These are phyloP conservation scores for Rhadina sibilatrix DNA, from an alignment of 2,113 vertebrate species.

Conservation along the genomic window DNA sequence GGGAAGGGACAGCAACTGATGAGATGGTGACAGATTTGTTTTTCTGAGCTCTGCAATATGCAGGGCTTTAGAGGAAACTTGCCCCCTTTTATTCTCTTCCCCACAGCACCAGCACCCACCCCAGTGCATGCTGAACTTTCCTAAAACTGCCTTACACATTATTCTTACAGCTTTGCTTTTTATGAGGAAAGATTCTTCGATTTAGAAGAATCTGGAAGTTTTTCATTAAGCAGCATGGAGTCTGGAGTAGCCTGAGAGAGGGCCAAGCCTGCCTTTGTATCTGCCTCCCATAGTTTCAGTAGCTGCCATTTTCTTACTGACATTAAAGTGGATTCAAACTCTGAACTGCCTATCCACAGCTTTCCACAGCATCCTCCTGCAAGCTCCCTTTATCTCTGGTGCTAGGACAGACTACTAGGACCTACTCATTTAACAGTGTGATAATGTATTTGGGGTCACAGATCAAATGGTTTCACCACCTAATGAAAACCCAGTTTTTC, in stretches of 20 bases:
- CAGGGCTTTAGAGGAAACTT: background rate
- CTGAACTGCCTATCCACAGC: background rate
- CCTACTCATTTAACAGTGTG: background rate
- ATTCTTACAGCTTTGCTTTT: background rate
- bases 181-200: background rate
- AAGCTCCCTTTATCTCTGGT: background rate
- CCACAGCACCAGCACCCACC: background rate
- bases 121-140: background rate
- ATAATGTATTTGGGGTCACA: background rate
- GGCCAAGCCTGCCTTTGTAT: background rate
- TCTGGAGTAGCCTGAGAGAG: background rate
- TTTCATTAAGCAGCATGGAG: background rate
- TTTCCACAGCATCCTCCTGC: background rate
- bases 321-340: background rate
- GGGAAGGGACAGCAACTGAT: background rate
- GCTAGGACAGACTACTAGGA: background rate
- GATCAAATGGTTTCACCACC: background rate
- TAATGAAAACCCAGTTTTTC: background rate
- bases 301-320: background rate
- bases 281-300: background rate
- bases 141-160: background rate
- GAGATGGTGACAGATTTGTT: background rate
- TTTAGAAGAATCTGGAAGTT: background rate
- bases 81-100: background rate
- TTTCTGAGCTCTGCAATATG: background rate